These are phyloP conservation scores for Eurystomus glaucurus DNA, from an alignment of 2,797 vertebrate species.

Conservation along the genomic window DNA sequence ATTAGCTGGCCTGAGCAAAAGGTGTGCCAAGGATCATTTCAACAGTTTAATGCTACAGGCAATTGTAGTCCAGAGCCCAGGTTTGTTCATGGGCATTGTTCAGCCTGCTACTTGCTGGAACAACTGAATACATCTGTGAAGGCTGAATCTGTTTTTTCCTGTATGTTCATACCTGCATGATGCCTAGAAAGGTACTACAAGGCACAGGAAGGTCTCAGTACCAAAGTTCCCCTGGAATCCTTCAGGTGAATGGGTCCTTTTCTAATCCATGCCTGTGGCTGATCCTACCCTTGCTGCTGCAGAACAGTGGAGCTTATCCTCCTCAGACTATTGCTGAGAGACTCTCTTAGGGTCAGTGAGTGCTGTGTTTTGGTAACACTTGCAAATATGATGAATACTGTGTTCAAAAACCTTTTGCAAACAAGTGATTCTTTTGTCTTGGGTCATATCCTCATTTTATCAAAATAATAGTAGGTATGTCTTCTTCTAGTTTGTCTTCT, in stretches of 20 bases:
- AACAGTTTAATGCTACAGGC: background rate
- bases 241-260: background rate
- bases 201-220: background rate
- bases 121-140: background rate
- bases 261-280: background rate
- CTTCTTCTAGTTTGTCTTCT: background rate
- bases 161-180: background rate
- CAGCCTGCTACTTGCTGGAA: background rate
- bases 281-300: background rate
- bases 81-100: background rate
- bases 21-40: background rate
- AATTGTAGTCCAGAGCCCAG: accelerated
- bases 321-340: background rate
- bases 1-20: background rate
- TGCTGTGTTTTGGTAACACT: background rate
- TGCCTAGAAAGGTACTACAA: background rate
- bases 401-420: background rate
- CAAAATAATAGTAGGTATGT: background rate
- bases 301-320: background rate
- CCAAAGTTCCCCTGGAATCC: background rate
- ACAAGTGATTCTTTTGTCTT: background rate
- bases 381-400: background rate
- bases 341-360: background rate
- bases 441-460: background rate
- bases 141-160: background rate